A percentile compares a stretch with the other conserved stretches of the same genome.
Evolutionary conservation across 2,797 vertebrate genomes (phyloP).

Genomic region (Sciaenops ocellatus): DNA sequence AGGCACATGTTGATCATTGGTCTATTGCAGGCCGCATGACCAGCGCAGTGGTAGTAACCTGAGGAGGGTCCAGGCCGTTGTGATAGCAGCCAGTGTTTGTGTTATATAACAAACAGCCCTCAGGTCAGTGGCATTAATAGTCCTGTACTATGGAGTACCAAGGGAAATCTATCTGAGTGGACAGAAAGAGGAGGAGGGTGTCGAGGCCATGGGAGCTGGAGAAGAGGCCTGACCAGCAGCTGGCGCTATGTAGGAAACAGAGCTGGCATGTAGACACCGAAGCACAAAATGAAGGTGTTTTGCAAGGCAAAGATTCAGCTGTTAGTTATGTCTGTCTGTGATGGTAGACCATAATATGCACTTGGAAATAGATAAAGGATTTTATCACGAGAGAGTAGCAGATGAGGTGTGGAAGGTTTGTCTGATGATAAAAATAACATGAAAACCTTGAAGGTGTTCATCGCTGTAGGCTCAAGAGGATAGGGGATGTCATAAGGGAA

Average conservation of each 20-base stretch:
- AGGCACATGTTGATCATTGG: slow-evolving; percentile 21
- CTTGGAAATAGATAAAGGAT: slow-evolving; percentile 10
- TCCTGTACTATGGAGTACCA: slow-evolving; percentile 62
- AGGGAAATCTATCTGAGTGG: slow-evolving; percentile 72
- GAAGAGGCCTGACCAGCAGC: slow-evolving; percentile 50
- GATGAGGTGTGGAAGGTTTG: not conserved
- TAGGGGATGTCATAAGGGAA: not conserved
- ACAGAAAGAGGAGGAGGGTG: slow-evolving; percentile 76
- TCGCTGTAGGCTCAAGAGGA: not conserved
- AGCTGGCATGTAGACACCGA: slow-evolving; percentile 54
- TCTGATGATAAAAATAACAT: slow-evolving; percentile 5
- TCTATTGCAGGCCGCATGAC: slow-evolving; percentile 13
- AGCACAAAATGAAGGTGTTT: slow-evolving; percentile 56
- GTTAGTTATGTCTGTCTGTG: slow-evolving; percentile 52
- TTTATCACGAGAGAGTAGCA: slow-evolving; percentile 22
- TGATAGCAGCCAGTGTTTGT: slow-evolving; percentile 86
- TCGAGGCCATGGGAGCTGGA: slow-evolving; percentile 59
- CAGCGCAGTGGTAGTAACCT: slow-evolving; percentile 71
- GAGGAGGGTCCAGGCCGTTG: slow-evolving; percentile 70
- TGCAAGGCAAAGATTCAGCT: slow-evolving; percentile 64
- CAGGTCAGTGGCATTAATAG: slow-evolving; percentile 67
- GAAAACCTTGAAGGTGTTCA: not conserved
- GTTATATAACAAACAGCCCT: slow-evolving; percentile 80
- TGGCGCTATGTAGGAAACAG: slow-evolving; percentile 64
- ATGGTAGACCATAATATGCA: slow-evolving; percentile 30